Evolutionary conservation across 1,140 invertebrate species (phyloP).

Genomic region (Aphis gossypii): DNA sequence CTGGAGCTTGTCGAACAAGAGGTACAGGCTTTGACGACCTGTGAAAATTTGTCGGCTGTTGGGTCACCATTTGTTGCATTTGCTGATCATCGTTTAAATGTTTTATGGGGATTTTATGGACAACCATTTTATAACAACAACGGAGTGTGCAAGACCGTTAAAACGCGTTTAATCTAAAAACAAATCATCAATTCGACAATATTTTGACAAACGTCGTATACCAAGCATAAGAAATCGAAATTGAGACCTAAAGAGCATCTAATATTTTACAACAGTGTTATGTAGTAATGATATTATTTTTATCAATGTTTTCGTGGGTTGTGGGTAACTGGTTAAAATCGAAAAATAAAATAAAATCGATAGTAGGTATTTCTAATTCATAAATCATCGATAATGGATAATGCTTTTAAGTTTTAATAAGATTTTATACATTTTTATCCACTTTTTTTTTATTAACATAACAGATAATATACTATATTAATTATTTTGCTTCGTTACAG

Average conservation of each 20-base stretch:
- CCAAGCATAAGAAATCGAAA: background rate
- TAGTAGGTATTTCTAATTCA: too few relatives aligned
- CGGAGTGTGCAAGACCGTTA: too few relatives aligned
- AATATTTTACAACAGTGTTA: background rate
- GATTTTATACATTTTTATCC: too few relatives aligned
- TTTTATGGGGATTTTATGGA: slow-evolving; percentile 42
- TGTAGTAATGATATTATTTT: background rate
- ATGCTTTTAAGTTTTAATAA: too few relatives aligned
- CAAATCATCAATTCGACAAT: background rate
- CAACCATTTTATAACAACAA: slow-evolving; percentile 23
- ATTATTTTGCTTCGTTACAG: too few relatives aligned
- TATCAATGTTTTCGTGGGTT: background rate
- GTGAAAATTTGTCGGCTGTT: background rate
- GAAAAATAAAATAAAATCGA: too few relatives aligned
- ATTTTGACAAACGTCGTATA: background rate
- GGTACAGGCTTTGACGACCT: slow-evolving; percentile 34
- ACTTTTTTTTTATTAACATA: too few relatives aligned
- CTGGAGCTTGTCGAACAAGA: slow-evolving; percentile 43
- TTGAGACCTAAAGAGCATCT: background rate
- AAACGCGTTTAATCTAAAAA: background rate
- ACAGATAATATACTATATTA: too few relatives aligned
- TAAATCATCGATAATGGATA: too few relatives aligned
- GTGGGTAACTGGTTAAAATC: background rate
- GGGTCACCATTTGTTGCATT: slow-evolving; percentile 41
- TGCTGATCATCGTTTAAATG: slow-evolving; percentile 41